Evolutionary conservation across 2,888 invertebrate species (phyloP), one percentile per base, ranked within the genome.

Genomic region (Aspidiotus destructor): DNA sequence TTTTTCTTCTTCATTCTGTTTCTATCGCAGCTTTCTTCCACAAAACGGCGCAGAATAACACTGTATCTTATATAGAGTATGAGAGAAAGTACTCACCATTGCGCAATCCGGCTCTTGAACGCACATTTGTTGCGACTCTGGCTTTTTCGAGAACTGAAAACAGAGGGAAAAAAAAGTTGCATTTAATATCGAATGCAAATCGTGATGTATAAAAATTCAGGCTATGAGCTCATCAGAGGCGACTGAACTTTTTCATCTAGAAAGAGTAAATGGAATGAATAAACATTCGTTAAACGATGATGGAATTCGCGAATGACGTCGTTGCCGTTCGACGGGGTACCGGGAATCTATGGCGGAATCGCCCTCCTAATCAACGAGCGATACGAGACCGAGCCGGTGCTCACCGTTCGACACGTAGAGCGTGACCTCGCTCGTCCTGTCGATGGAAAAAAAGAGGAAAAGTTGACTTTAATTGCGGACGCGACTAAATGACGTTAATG

Each of bases 71-170:
- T n/a, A 48, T 2, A 48, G n/a, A 3, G n/a, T 48, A 48, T 48
- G 48, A 13, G n/a, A 48, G 6, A 48, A 48, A 13, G 48, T 41
- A 62, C 68, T 61, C 16, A 68, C 68, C 68, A 68, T 68, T 17
- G 42, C 61, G 54, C 68, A 68, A 54, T 68, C 62, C 42, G 61
- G 15, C 17, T 68, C 42, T 28, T 68, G 62, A 53, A 61, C 61
- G 54, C 68, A 61, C 54, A 54, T 68, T n/a, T 41, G 54, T 13
- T 61, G 61, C 68, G 68, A 68, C 28, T 61, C 61, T 7, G 53
- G 28, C 42, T 68, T 53, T 53, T 55, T 41, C 5, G 68, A 53
- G 42, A 68, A 68, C 68, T 68, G 68, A 15, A 40, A 60, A 60
- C 58, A 68, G 7, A 68, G 13, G 52, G 8, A 62, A 62, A 58